Evolutionary conservation across 2,888 invertebrate species (phyloP).

Genomic region (Sylvicola cinctus): DNA sequence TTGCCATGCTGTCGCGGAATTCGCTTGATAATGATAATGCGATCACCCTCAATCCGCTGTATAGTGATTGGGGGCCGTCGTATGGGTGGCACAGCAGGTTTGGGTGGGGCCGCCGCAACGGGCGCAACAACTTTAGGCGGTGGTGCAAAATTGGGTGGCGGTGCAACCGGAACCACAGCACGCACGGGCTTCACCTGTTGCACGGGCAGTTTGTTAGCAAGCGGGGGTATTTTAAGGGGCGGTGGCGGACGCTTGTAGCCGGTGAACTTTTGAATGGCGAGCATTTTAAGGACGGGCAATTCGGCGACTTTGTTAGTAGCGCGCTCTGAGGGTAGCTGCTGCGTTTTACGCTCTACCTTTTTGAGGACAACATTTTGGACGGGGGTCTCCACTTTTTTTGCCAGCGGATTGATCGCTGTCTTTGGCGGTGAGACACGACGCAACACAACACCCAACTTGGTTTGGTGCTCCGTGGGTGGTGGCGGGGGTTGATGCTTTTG

Average conservation of each 20-base stretch:
- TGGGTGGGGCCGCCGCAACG: background rate
- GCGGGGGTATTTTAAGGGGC: background rate
- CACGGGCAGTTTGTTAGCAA: background rate
- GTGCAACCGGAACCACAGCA: background rate
- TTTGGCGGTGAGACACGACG: conserved; percentile 21
- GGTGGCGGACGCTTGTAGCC: background rate
- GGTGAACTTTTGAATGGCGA: background rate
- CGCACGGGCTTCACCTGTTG: background rate
- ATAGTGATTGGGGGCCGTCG: conserved; percentile 22
- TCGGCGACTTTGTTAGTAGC: too few relatives aligned
- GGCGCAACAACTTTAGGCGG: conserved; percentile 4
- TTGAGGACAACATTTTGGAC: conserved; percentile 21
- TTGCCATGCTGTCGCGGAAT: conserved; percentile 11
- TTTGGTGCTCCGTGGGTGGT: conserved; percentile 20
- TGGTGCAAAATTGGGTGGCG: conserved; percentile 1
- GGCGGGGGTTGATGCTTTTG: conserved; percentile 17
- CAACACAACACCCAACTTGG: conserved; percentile 19
- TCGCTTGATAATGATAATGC: conserved; percentile 25
- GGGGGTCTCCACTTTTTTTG: conserved; percentile 19
- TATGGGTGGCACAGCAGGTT: conserved; percentile 11
- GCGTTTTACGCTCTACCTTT: conserved; percentile 5
- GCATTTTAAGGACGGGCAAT: background rate
- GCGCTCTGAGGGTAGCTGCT: background rate
- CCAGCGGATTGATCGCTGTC: conserved; percentile 13
- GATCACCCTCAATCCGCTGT: conserved; percentile 25